phyloP scores from a whole-genome alignment of 1,140 invertebrate species.

The Paramacrobiotus metropolitanus region DNA sequence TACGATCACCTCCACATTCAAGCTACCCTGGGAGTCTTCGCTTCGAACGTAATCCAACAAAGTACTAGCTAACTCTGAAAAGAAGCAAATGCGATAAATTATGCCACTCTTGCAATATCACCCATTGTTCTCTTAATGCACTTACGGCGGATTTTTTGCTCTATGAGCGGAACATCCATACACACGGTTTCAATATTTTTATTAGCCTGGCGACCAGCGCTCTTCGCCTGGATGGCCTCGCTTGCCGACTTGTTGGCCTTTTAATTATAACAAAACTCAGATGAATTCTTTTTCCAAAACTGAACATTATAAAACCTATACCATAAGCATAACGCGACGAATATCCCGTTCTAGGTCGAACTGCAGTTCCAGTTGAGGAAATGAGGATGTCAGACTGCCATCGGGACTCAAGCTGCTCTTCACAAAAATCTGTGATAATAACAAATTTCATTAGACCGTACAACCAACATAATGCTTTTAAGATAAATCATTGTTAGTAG shows the following conservation, averaged over 20 bases:
- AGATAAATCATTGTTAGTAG: background rate
- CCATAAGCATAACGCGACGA: background rate
- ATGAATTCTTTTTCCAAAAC: background rate
- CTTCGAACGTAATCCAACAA: background rate
- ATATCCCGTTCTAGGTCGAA: background rate
- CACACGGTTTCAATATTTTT: background rate
- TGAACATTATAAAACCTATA: background rate
- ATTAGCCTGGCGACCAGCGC: background rate
- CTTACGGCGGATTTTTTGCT: background rate
- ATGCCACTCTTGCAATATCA: too few species aligned
- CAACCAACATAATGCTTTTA: too few species aligned
- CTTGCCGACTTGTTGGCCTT: background rate
- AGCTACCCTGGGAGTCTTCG: background rate
- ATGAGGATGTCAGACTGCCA: too few species aligned
- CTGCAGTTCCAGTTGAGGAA: background rate
- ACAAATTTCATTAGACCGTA: too few species aligned
- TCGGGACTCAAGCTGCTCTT: too few species aligned
- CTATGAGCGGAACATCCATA: background rate
- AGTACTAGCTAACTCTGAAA: background rate
- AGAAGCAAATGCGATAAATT: too few species aligned
- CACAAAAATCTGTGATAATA: too few species aligned
- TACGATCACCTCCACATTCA: background rate
- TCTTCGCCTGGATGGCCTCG: background rate
- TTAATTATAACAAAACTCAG: background rate
- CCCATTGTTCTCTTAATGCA: too few species aligned